Percentiles rank a stretch among this genome's conserved stretches.
Evolutionary conservation across 2,113 vertebrate species (phyloP).

Genomic region (Hepsetus odoe): DNA sequence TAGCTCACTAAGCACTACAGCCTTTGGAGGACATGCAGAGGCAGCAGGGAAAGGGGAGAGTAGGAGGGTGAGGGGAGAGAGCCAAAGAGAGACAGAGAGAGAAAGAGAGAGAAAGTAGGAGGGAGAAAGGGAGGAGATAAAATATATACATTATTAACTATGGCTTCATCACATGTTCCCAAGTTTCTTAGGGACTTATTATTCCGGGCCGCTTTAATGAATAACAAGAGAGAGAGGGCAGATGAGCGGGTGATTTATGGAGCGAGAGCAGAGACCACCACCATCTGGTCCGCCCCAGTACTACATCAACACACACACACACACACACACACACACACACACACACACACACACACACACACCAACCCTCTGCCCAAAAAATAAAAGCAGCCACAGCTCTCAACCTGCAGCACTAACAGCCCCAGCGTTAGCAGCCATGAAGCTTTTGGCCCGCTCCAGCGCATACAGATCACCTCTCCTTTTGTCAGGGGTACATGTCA

Average conservation of each 20-base stretch:
- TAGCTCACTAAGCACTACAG: conserved; percentile 47
- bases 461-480: conserved; percentile 73
- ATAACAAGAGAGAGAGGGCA: conserved; percentile 76
- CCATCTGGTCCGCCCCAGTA: conserved; percentile 73
- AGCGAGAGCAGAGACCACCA: conserved; percentile 77
- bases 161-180: conserved; percentile 81
- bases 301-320: conserved; percentile 59
- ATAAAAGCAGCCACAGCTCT: conserved; percentile 67
- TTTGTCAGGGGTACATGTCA: conserved; percentile 75
- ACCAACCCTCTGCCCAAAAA: conserved; percentile 26
- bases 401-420: conserved; percentile 67
- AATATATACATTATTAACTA: conserved; percentile 82
- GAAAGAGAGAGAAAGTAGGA: conserved; percentile 54
- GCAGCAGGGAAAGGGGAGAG: conserved; percentile 37
- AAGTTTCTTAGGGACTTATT: conserved; percentile 84
- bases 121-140: conserved; percentile 20
- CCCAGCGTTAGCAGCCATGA: conserved; percentile 59
- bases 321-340: conserved; percentile 23
- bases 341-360: conserved; percentile 10
- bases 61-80: conserved; percentile 40
- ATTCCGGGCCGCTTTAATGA: conserved; percentile 81
- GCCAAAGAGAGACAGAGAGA: conserved; percentile 37
- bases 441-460: conserved; percentile 62
- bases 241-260: conserved; percentile 73
- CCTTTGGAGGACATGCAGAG: conserved; percentile 45